A percentile compares a stretch with the other conserved stretches of the same genome.
Conservation (phyloP, 2,113 vertebrate genomes). For the Varanus komodoensis region DNA sequence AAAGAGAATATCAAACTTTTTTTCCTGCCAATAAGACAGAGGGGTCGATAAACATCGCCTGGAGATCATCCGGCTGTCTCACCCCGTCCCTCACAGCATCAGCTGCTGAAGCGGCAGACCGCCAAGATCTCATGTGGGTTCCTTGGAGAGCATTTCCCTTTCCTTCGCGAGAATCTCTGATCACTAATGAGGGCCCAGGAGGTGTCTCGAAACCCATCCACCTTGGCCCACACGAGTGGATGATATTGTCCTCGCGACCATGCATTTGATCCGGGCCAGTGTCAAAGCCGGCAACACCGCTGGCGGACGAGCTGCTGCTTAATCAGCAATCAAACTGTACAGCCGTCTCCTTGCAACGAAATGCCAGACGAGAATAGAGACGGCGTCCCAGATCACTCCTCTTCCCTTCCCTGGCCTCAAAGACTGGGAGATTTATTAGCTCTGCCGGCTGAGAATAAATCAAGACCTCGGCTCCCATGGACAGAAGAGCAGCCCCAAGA, state of each 20-base stretch:
- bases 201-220: not conserved
- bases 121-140: not conserved
- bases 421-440: too few species aligned
- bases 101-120: too few species aligned
- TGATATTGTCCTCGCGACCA: not conserved
- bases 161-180: not conserved
- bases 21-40: not conserved
- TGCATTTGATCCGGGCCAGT: not conserved
- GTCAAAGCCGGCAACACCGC: not conserved
- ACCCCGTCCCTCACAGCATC: not conserved
- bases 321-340: not conserved
- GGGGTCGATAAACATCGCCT: not conserved
- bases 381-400: not conserved
- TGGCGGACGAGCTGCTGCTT: not conserved
- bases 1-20: not conserved
- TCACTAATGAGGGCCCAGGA: not conserved
- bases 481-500: too few species aligned
- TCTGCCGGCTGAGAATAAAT: too few species aligned
- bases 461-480: too few species aligned
- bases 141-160: accelerated
- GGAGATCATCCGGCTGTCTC: not conserved
- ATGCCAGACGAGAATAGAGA: not conserved
- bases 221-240: not conserved
- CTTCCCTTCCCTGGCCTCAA: not conserved
- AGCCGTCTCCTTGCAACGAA: not conserved